Evolutionary conservation across 1,140 invertebrate genomes (phyloP), one percentile per base, ranked within the genome.

Genomic region (Achroia grisella): DNA sequence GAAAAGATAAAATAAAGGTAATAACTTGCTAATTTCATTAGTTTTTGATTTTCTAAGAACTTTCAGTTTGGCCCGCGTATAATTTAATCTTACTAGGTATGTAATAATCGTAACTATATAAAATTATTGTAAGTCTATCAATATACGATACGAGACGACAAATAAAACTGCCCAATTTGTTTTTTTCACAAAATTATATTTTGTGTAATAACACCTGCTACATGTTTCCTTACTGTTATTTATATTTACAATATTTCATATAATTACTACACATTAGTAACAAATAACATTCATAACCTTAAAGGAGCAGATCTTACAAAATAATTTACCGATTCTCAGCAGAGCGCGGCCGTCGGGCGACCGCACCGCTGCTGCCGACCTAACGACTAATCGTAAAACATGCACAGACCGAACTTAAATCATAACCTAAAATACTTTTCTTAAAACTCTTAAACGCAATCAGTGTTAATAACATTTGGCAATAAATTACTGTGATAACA

Each of bases 101-200:
- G n/a, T n/a, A n/a, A n/a, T n/a, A n/a, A n/a, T n/a, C n/a, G n/a
- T n/a, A n/a, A n/a, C n/a, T n/a, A n/a, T n/a, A n/a, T n/a, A n/a
- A n/a, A n/a, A n/a, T n/a, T n/a, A n/a, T n/a, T n/a, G n/a, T n/a
- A n/a, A n/a, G n/a, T n/a, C n/a, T n/a, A n/a, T n/a, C n/a, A n/a
- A n/a, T n/a, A n/a, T n/a, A n/a, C n/a, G n/a, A n/a, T 23, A 23
- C 17, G 2, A 23, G 6, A 6, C 6, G 17, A 23, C 17, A 72
- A 71, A 79, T 72, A 58, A 77, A 81, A 72, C 56, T 27, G 34
- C 47, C 35, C 31, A 35, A 57, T 66, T 79, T n/a, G n/a, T n/a
- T 84, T 85, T 23, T 84, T 85, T 85, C 85, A 87, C 85, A 87
- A 87, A 87, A 87, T 87, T 87, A 86, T 87, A 87, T 87, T 87